Percentiles rank a stretch among this genome's conserved stretches.
These are phyloP conservation scores for Murina feae DNA, from an alignment of 2,113 vertebrate genomes.

Conservation along the genomic window DNA sequence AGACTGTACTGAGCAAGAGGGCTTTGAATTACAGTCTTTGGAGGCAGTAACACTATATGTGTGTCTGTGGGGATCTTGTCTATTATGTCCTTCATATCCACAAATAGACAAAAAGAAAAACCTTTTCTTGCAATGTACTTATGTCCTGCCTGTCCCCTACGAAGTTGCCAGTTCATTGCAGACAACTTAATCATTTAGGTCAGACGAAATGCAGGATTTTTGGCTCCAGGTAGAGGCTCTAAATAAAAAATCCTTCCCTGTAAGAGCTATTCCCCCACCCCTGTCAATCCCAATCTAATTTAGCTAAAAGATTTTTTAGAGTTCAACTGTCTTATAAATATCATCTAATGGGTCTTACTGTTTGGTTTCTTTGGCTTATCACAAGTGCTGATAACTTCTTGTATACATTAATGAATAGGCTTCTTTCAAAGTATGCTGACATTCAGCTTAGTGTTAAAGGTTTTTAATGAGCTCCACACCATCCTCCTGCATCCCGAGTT, in stretches of 20 bases:
- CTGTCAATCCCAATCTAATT: conserved; percentile 46
- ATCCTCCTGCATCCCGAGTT: not conserved
- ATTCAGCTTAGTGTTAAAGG: conserved; percentile 64
- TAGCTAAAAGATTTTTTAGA: conserved; percentile 59
- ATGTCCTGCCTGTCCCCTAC: not conserved
- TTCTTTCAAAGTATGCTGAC: conserved; percentile 60
- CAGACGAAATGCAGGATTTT: conserved; percentile 50
- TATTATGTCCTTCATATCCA: not conserved
- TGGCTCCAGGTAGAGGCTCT: conserved; percentile 36
- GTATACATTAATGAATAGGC: conserved; percentile 68
- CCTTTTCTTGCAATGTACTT: not conserved
- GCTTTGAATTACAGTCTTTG: conserved; percentile 38
- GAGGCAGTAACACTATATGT: not conserved
- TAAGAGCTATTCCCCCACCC: not conserved
- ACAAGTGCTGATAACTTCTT: conserved; percentile 67
- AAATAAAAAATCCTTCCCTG: conserved; percentile 26
- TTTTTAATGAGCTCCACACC: conserved; percentile 49
- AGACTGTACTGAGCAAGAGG: not conserved
- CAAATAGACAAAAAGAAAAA: not conserved
- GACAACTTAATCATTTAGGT: conserved; percentile 44
- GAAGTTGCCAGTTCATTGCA: not conserved
- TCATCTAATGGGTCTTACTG: conserved; percentile 62
- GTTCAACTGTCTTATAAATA: conserved; percentile 1
- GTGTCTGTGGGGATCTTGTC: not conserved
- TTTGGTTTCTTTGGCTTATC: conserved; percentile 69